These are phyloP conservation scores for Saccostrea glomerata DNA, from an alignment of 1,140 invertebrate genomes.

Conservation along the genomic window DNA sequence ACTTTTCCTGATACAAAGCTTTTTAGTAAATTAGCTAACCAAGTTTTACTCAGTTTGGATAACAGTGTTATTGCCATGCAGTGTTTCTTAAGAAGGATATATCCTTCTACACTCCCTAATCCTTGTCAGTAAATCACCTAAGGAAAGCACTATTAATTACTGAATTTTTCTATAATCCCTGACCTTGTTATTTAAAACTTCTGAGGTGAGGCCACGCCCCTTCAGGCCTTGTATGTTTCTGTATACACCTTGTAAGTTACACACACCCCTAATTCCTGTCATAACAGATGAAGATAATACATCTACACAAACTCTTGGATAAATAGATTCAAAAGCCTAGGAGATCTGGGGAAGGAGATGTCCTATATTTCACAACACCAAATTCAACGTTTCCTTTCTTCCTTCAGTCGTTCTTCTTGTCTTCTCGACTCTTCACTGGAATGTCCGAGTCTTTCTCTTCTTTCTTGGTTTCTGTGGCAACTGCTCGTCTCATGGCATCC, in stretches of 20 bases:
- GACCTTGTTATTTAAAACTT: not conserved
- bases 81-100: not conserved
- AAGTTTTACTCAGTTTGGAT: no score
- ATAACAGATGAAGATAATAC: not conserved
- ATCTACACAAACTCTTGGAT: slow-evolving; percentile 31
- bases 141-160: not conserved
- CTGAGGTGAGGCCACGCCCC: not conserved
- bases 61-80: not conserved
- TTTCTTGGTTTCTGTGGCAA: slow-evolving; percentile 65
- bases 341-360: slow-evolving; percentile 17
- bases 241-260: not conserved
- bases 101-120: not conserved
- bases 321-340: slow-evolving; percentile 15
- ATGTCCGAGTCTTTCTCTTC: slow-evolving; percentile 70
- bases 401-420: slow-evolving; percentile 76
- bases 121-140: not conserved
- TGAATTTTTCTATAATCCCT: not conserved
- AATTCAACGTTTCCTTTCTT: not conserved
- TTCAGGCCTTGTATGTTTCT: no score
- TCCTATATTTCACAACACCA: slow-evolving; percentile 24
- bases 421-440: slow-evolving; percentile 72
- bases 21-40: no score
- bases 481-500: slow-evolving; percentile 87
- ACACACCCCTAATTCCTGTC: not conserved
- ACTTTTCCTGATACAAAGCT: no score